Percentiles rank a stretch among this genome's conserved stretches.
Evolutionary conservation across 2,113 vertebrate genomes (phyloP).

Genomic region (Puffinus mauretanicus): DNA sequence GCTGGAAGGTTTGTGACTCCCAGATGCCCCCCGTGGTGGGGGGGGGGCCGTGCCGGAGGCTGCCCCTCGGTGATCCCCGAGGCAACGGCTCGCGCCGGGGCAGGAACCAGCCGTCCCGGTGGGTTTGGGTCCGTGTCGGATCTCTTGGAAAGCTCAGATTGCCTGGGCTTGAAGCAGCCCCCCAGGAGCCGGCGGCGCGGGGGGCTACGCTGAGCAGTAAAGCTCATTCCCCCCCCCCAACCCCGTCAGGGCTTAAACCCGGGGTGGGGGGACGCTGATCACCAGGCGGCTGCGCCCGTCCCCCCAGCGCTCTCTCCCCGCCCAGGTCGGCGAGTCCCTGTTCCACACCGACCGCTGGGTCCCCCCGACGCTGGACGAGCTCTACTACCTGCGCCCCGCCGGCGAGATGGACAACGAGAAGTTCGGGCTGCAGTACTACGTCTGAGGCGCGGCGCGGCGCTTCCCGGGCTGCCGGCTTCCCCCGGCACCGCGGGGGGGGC

Average conservation of each 20-base stretch:
- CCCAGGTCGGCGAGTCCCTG: constrained; percentile 84
- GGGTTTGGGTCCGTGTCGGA: accelerated
- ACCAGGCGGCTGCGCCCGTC: background rate
- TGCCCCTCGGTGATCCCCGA: background rate
- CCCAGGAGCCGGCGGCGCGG: accelerated
- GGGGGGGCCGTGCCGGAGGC: background rate
- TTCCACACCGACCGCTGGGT: constrained; percentile 92
- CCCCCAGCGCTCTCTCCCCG: background rate
- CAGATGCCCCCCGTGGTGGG: too few species aligned
- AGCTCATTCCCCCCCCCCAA: too few species aligned
- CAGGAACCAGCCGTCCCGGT: accelerated
- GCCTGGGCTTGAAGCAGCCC: accelerated
- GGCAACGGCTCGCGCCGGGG: too few species aligned
- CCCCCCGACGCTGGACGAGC: constrained; percentile 73
- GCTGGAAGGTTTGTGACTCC: constrained; percentile 85
- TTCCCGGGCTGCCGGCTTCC: accelerated
- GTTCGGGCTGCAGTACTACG: constrained; percentile 78
- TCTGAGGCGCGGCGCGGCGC: constrained; percentile 38
- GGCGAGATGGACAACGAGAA: constrained; percentile 66
- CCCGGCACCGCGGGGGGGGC: accelerated
- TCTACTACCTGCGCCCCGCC: constrained; percentile 77
- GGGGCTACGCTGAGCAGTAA: background rate
- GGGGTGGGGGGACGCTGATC: background rate
- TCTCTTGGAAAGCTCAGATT: accelerated
- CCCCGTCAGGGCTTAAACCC: too few species aligned